These are phyloP conservation scores for Myotis pilosus DNA, from an alignment of 2,797 vertebrate species.

Conservation along the genomic window DNA sequence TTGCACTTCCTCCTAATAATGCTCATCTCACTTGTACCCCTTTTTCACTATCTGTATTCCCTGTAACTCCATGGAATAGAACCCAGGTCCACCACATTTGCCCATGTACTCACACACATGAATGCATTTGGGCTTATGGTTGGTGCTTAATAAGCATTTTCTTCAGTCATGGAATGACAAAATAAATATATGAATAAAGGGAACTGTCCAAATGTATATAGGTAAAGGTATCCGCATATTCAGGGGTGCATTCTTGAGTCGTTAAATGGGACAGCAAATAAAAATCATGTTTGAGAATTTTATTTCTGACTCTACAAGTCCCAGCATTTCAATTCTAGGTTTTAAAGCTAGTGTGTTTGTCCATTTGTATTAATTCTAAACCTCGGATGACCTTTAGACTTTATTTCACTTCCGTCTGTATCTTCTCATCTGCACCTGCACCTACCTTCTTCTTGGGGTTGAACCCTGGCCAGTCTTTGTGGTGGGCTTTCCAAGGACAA, in stretches of 20 bases:
- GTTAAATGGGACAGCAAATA: not conserved
- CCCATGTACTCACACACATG: fast-evolving
- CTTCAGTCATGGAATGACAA: not conserved
- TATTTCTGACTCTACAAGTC: not conserved
- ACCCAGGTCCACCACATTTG: not conserved
- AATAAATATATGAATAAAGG: not conserved
- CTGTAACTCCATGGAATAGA: not conserved
- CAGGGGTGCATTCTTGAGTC: not conserved
- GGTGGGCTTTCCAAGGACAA: not conserved
- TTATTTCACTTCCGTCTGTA: not conserved
- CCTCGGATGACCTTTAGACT: not conserved
- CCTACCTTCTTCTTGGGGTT: not conserved
- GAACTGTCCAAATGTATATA: not conserved
- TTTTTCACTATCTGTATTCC: not conserved
- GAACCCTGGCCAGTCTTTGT: not conserved
- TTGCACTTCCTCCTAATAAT: not conserved
- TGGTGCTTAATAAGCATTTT: not conserved
- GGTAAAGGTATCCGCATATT: not conserved
- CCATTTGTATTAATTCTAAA: not conserved
- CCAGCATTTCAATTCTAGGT: not conserved
- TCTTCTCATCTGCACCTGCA: not conserved
- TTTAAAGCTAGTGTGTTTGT: not conserved
- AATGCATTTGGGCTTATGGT: not conserved
- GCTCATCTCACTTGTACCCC: not conserved
- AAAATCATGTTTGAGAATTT: not conserved